A percentile compares a stretch with the other conserved stretches of the same genome.
Evolutionary conservation across 2,113 vertebrate species (phyloP).

Genomic region (Ahaetulla prasina): DNA sequence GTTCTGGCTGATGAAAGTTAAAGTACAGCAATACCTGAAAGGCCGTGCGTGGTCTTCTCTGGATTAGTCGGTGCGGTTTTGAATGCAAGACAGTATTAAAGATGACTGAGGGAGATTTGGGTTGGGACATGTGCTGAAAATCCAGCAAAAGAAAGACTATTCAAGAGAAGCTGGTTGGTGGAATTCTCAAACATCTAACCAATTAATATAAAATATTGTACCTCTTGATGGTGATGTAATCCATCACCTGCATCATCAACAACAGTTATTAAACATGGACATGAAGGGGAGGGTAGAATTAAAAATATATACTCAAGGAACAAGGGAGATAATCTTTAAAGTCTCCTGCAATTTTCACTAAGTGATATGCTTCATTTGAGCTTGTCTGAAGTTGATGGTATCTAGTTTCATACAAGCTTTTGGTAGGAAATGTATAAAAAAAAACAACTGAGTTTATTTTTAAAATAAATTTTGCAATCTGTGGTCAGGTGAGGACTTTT

Average conservation of each 20-base stretch:
- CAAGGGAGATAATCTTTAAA: background rate
- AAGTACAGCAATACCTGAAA: background rate
- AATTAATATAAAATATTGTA: background rate
- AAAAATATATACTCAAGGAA: too few species aligned
- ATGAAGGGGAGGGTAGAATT: background rate
- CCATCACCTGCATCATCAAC: background rate
- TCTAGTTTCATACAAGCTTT: background rate
- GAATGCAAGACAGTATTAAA: background rate
- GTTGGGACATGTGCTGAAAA: background rate
- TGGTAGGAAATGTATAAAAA: background rate
- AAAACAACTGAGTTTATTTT: constrained; percentile 1
- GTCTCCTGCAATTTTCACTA: background rate
- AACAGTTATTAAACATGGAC: background rate
- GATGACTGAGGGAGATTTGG: background rate
- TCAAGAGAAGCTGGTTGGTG: background rate
- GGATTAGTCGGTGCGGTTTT: background rate
- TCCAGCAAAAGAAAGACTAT: background rate
- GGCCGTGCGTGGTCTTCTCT: background rate
- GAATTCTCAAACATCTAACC: background rate
- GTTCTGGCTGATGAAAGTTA: background rate
- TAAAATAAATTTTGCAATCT: background rate
- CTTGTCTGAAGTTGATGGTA: background rate
- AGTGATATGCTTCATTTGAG: background rate
- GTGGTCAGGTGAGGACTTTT: constrained; percentile 56
- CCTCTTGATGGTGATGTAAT: background rate